phyloP scores from a whole-genome alignment of 2,113 vertebrate species.

The Ammodytes marinus region DNA sequence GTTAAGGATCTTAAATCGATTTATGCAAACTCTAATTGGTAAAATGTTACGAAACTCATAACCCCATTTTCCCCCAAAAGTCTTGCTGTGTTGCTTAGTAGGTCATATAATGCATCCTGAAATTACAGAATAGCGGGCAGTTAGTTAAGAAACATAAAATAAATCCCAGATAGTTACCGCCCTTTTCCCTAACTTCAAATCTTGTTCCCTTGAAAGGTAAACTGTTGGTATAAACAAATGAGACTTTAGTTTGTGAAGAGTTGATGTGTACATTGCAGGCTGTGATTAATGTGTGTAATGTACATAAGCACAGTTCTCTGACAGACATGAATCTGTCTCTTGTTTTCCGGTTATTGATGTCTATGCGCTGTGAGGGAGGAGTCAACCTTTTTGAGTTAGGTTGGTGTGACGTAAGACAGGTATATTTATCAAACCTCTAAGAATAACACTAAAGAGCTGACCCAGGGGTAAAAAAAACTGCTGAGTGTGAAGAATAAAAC shows the following conservation, averaged over 20 bases:
- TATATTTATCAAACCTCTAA: constrained; percentile 7
- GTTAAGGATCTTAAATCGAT: constrained; percentile 31
- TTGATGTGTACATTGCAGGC: not conserved
- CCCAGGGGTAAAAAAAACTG: not conserved
- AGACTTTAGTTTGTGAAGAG: too few relatives aligned
- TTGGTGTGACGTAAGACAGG: not conserved
- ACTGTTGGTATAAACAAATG: too few relatives aligned
- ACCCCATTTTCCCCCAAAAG: too few relatives aligned
- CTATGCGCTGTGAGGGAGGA: not conserved
- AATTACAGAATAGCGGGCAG: too few relatives aligned
- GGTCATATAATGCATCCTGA: not conserved
- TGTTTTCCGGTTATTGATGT: not conserved
- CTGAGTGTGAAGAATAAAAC: constrained; percentile 5
- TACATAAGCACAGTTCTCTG: not conserved
- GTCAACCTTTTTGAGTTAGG: not conserved
- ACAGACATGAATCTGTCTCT: constrained; percentile 8
- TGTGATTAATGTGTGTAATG: not conserved
- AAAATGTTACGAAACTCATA: too few relatives aligned
- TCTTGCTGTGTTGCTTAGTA: too few relatives aligned
- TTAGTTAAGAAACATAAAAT: too few relatives aligned
- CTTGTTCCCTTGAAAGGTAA: too few relatives aligned
- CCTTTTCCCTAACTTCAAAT: too few relatives aligned
- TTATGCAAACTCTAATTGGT: constrained; percentile 23
- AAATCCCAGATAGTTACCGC: too few relatives aligned
- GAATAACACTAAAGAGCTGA: not conserved